phyloP scores from a whole-genome alignment of 2,797 vertebrate species.

The Sebastes itinus region DNA sequence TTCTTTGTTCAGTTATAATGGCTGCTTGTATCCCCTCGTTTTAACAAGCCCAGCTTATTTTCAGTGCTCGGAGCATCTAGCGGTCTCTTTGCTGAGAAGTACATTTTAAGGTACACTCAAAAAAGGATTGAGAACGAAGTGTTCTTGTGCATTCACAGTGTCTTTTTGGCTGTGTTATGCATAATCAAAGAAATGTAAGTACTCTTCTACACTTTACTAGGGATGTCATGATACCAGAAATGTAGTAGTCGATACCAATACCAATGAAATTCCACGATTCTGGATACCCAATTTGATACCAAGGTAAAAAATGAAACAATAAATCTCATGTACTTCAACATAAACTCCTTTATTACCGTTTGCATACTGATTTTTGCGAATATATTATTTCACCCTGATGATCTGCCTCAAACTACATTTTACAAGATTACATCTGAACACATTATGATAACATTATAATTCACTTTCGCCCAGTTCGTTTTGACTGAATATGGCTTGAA shows the following conservation, averaged over 20 bases:
- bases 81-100: slow-evolving; percentile 17
- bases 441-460: too few species aligned
- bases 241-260: neutral
- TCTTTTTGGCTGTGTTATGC: slow-evolving; percentile 3
- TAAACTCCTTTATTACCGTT: neutral
- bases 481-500: too few species aligned
- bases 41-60: slow-evolving; percentile 32
- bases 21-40: slow-evolving; percentile 40
- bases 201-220: neutral
- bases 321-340: neutral
- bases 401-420: neutral
- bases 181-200: neutral
- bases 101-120: slow-evolving; percentile 18
- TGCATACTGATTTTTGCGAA: neutral
- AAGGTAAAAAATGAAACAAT: neutral
- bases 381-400: neutral
- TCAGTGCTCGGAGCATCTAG: slow-evolving; percentile 1
- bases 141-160: neutral
- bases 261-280: neutral
- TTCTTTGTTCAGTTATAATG: slow-evolving; percentile 46
- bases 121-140: neutral
- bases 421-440: neutral
- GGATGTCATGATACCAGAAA: neutral
- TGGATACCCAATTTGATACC: neutral
- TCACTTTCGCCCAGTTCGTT: too few species aligned